Evolutionary conservation across 1,140 invertebrate genomes (phyloP).

Genomic region (Archivesica marissinica): DNA sequence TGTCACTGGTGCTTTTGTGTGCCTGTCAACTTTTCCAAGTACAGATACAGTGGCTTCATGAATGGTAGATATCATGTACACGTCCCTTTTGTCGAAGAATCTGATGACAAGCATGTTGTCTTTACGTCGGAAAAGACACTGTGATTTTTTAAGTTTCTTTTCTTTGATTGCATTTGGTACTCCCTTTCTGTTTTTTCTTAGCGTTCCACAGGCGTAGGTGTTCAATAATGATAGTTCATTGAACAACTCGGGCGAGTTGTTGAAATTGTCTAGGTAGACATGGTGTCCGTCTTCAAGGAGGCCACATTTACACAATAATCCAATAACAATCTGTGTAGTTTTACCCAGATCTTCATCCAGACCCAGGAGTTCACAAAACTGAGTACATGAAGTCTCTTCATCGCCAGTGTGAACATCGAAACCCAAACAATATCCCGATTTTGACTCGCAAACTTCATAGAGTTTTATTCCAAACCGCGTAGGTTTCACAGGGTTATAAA

Average conservation of each 20-base stretch:
- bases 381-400: neutral
- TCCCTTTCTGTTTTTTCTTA: neutral
- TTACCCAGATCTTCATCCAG: neutral
- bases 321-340: slow-evolving; percentile 44
- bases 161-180: neutral
- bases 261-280: slow-evolving; percentile 35
- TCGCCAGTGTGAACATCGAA: slow-evolving; percentile 43
- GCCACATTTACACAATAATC: slow-evolving; percentile 9
- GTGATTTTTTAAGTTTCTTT: neutral
- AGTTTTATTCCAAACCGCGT: slow-evolving; percentile 51
- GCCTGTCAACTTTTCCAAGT: neutral
- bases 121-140: neutral
- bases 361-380: slow-evolving; percentile 29
- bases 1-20: neutral
- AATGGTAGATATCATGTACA: neutral
- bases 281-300: slow-evolving; percentile 26
- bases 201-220: slow-evolving; percentile 25
- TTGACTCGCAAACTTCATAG: no score
- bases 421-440: no score
- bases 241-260: slow-evolving; percentile 25
- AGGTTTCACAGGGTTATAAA: slow-evolving; percentile 65
- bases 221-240: neutral
- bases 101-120: no score
- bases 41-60: neutral
- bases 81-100: neutral